phyloP scores from a whole-genome alignment of 1,140 invertebrate genomes.

The Aleiodes sp. region DNA sequence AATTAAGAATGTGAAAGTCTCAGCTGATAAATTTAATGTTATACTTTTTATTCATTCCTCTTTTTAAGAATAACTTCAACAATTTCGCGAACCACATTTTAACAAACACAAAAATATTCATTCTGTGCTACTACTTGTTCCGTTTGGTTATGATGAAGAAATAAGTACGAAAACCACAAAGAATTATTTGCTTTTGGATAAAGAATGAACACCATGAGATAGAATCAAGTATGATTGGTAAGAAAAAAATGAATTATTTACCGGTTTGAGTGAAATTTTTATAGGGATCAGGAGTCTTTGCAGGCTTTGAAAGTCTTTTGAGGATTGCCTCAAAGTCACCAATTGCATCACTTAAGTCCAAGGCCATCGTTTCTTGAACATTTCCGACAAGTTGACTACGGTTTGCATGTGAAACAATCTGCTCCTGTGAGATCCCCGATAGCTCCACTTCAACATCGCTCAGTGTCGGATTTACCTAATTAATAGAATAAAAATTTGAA shows the following conservation, averaged over 20 bases:
- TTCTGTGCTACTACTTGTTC: no score
- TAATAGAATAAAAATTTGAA: constrained; percentile 24
- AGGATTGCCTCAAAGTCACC: constrained; percentile 80
- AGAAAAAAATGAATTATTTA: constrained; percentile 37
- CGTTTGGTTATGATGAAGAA: no score
- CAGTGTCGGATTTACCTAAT: constrained; percentile 51
- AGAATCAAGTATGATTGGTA: no score
- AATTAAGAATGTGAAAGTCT: no score
- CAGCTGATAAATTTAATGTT: no score
- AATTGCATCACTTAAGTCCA: constrained; percentile 73
- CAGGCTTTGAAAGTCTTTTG: constrained; percentile 63
- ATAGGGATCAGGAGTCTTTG: constrained; percentile 39
- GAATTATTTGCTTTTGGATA: neutral
- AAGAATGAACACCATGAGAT: no score
- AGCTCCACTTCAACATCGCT: constrained; percentile 47
- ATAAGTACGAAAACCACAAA: no score
- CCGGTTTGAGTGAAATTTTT: constrained; percentile 39
- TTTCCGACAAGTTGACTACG: constrained; percentile 36
- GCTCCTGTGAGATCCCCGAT: constrained; percentile 53
- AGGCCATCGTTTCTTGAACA: constrained; percentile 33
- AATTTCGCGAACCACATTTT: no score
- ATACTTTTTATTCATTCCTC: no score
- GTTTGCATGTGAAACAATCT: constrained; percentile 40
- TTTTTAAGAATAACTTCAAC: no score
- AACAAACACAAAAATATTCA: no score